phyloP scores from a whole-genome alignment of 1,140 invertebrate genomes.

The Bombus pyrosoma region DNA sequence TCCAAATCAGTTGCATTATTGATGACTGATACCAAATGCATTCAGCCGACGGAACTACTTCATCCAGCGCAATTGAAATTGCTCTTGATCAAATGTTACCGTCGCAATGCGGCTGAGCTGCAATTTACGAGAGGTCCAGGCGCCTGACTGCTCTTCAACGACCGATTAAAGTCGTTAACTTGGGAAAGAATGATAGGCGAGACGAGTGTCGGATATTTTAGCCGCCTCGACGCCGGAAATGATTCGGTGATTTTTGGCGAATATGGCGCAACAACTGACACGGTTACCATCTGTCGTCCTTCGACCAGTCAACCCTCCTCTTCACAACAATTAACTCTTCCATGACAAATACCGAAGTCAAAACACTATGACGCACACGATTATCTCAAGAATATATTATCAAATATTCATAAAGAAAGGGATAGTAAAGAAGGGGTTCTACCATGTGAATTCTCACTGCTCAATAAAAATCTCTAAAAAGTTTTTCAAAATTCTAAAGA shows the following conservation, averaged over 20 bases:
- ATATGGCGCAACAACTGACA: conserved; percentile 14
- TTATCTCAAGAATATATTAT: neutral
- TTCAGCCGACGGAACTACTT: neutral
- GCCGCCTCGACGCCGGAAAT: conserved; percentile 35
- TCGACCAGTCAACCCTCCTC: neutral
- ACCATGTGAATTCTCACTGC: too few relatives aligned
- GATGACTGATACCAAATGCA: neutral
- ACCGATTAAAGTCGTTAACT: conserved; percentile 52
- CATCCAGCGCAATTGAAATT: conserved; percentile 12
- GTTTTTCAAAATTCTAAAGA: too few relatives aligned
- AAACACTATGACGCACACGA: neutral
- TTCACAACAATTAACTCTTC: neutral
- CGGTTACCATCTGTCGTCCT: conserved; percentile 35
- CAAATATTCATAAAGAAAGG: neutral
- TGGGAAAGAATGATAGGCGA: conserved; percentile 41
- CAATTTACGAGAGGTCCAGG: conserved; percentile 52
- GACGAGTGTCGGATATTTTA: conserved; percentile 46
- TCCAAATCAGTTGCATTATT: neutral
- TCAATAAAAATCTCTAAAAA: too few relatives aligned
- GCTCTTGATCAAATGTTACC: conserved; percentile 35
- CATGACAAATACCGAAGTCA: neutral
- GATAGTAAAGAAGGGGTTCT: neutral
- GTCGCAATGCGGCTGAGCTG: conserved; percentile 16
- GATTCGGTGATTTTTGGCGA: conserved; percentile 45
- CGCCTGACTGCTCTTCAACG: conserved; percentile 43